Conservation (phyloP, 2,888 invertebrate species). For the Pterostichus madidus region DNA sequence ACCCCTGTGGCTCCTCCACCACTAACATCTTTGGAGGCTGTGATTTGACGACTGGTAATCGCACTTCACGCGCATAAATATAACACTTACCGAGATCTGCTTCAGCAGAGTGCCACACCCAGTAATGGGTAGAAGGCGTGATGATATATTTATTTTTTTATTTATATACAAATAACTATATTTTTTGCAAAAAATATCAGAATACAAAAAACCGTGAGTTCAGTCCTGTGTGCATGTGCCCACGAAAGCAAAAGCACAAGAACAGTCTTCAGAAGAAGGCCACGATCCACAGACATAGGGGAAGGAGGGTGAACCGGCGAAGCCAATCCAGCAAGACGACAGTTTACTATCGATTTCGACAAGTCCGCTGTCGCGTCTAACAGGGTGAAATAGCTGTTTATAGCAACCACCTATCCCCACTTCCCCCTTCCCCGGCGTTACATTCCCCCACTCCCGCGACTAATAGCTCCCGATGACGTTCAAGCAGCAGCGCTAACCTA, state of each 20-base stretch:
- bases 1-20: too few relatives aligned
- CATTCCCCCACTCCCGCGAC: conserved; percentile 17
- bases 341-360: conserved; percentile 76
- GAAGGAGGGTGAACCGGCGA: conserved; percentile 66
- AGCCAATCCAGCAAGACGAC: conserved; percentile 67
- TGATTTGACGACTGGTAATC: too few relatives aligned
- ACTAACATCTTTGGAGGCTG: too few relatives aligned
- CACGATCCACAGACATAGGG: conserved; percentile 5
- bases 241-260: conserved; percentile 52
- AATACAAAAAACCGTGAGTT: background rate
- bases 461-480: conserved; percentile 36
- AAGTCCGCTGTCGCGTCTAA: conserved; percentile 77
- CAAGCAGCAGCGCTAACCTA: conserved; percentile 34
- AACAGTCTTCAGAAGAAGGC: conserved; percentile 6
- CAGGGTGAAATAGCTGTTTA: conserved; percentile 77
- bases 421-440: background rate
- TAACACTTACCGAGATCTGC: too few relatives aligned
- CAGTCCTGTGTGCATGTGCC: conserved; percentile 24
- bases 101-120: too few relatives aligned
- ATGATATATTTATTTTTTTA: too few relatives aligned
- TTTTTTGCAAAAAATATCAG: background rate
- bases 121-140: too few relatives aligned
- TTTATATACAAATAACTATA: background rate
- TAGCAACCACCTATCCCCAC: conserved; percentile 71
- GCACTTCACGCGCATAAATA: too few relatives aligned